phyloP scores from a whole-genome alignment of 2,888 invertebrate genomes.

The Torymus aiolomorphi region DNA sequence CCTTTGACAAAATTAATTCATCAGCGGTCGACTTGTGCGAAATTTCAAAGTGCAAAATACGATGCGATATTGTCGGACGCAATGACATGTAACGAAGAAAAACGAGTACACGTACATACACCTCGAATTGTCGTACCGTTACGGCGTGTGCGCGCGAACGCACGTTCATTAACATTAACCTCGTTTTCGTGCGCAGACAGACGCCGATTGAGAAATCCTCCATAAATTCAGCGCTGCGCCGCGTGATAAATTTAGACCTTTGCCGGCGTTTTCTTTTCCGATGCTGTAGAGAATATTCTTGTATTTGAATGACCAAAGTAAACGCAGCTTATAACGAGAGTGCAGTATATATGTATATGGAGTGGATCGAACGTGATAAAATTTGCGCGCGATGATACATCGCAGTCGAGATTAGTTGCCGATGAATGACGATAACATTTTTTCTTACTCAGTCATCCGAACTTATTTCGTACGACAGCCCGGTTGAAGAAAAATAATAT shows the following conservation, averaged over 20 bases:
- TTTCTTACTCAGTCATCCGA: too few species aligned
- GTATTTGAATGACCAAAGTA: too few species aligned
- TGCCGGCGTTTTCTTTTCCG: too few species aligned
- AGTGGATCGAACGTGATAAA: too few species aligned
- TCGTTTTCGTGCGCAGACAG: conserved; percentile 28
- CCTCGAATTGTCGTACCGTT: conserved; percentile 50
- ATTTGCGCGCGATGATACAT: too few species aligned
- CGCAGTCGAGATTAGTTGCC: too few species aligned
- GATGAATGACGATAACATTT: too few species aligned
- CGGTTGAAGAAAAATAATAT: too few species aligned
- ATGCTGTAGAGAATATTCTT: too few species aligned
- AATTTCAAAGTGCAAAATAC: conserved; percentile 32
- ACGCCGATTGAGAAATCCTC: conserved; percentile 17
- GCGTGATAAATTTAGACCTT: background rate
- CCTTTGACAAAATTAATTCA: background rate
- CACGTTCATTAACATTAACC: conserved; percentile 52
- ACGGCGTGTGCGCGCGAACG: conserved; percentile 11
- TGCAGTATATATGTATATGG: too few species aligned
- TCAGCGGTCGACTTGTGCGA: background rate
- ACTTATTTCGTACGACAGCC: too few species aligned
- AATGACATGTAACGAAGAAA: conserved; percentile 30
- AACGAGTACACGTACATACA: conserved; percentile 19
- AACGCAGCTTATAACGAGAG: too few species aligned
- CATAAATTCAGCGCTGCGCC: conserved; percentile 12
- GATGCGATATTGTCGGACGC: conserved; percentile 23